Evolutionary conservation across 2,113 vertebrate genomes (phyloP).

Genomic region (Ancistrus triradiatus): DNA sequence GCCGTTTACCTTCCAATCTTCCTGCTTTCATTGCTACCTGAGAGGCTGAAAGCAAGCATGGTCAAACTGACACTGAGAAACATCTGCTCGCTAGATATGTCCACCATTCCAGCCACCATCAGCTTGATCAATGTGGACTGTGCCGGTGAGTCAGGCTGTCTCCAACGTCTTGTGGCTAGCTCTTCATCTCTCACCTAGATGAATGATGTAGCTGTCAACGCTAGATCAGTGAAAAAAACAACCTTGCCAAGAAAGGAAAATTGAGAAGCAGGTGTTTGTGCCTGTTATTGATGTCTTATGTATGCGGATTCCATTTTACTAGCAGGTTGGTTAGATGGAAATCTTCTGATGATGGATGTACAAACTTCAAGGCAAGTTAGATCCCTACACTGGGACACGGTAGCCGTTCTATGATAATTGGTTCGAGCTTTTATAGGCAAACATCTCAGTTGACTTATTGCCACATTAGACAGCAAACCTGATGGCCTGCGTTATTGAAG

Average conservation of each 20-base stretch:
- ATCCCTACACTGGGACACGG: neutral
- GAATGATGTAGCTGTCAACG: neutral
- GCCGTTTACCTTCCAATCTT: slow-evolving; percentile 76
- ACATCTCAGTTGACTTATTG: slow-evolving; percentile 8
- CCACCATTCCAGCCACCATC: slow-evolving; percentile 59
- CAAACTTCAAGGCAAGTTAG: neutral
- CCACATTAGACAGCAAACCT: slow-evolving; percentile 10
- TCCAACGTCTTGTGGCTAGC: neutral
- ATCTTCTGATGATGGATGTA: neutral
- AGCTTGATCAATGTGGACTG: slow-evolving; percentile 78
- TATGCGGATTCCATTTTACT: slow-evolving; percentile 9
- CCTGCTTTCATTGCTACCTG: slow-evolving; percentile 81
- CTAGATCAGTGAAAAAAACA: slow-evolving; percentile 2
- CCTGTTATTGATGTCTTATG: slow-evolving; percentile 12
- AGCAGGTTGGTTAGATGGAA: slow-evolving; percentile 7
- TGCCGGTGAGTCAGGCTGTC: slow-evolving; percentile 69
- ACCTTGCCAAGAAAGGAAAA: slow-evolving; percentile 6
- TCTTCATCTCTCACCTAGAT: slow-evolving; percentile 2
- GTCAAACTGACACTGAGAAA: slow-evolving; percentile 59
- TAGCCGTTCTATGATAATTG: slow-evolving; percentile 1
- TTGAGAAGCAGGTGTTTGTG: neutral
- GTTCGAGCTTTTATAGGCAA: too few species aligned
- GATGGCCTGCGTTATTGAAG: slow-evolving; percentile 16
- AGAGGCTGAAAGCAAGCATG: slow-evolving; percentile 69
- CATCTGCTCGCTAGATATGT: slow-evolving; percentile 57